Evolutionary conservation across 2,888 invertebrate species (phyloP).

Genomic region (Acleris laterana): DNA sequence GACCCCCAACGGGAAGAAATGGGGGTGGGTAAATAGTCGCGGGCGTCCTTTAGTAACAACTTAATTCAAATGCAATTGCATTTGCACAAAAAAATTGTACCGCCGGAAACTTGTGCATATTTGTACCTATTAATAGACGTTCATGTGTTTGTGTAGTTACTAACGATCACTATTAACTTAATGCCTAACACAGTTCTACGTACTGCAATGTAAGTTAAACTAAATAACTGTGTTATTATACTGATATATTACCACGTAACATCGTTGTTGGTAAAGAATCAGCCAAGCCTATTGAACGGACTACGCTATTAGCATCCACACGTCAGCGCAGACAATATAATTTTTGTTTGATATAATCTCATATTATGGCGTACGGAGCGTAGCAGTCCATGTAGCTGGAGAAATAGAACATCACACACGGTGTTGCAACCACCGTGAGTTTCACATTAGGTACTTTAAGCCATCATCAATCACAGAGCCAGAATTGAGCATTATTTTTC

Average conservation of each 20-base stretch:
- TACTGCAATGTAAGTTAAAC: neutral
- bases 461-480: constrained; percentile 44
- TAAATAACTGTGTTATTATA: neutral
- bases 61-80: too few relatives aligned
- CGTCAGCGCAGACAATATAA: constrained; percentile 21
- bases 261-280: constrained; percentile 8
- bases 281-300: neutral
- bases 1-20: too few relatives aligned
- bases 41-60: too few relatives aligned
- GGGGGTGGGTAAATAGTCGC: too few relatives aligned
- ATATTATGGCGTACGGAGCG: constrained; percentile 7
- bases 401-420: constrained; percentile 10
- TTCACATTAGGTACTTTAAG: constrained; percentile 28
- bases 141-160: too few relatives aligned
- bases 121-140: too few relatives aligned
- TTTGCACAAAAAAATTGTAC: too few relatives aligned
- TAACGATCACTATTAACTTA: too few relatives aligned
- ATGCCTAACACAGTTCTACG: too few relatives aligned
- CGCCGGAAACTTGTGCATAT: too few relatives aligned
- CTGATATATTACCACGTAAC: constrained; percentile 1
- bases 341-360: constrained; percentile 23
- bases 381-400: neutral
- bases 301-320: constrained; percentile 17
- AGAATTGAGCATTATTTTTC: constrained; percentile 51
- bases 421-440: constrained; percentile 25